Percentiles rank a stretch among this genome's conserved stretches.
Conservation (phyloP, 2,797 vertebrate genomes). For the Apogon hyalosoma region DNA sequence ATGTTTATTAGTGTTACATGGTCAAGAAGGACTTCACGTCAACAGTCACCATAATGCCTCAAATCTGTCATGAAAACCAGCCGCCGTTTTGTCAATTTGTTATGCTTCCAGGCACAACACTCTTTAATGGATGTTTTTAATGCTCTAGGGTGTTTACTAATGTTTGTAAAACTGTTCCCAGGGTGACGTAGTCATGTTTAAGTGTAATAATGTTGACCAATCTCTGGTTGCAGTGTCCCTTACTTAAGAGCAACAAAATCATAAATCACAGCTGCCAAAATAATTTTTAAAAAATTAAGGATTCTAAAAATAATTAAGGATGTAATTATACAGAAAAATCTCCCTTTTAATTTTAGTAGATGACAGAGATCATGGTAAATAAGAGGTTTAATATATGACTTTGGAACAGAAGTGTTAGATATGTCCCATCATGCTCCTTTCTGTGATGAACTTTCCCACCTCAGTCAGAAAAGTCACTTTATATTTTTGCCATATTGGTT, state of each 20-base stretch:
- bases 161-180: conserved; percentile 54
- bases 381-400: conserved; percentile 6
- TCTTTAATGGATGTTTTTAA: conserved; percentile 41
- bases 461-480: conserved; percentile 59
- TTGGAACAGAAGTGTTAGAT: conserved; percentile 19
- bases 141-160: conserved; percentile 38
- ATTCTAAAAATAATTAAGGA: conserved; percentile 20
- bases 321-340: conserved; percentile 27
- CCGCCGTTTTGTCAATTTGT: conserved; percentile 53
- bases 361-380: conserved; percentile 12
- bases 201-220: conserved; percentile 42
- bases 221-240: conserved; percentile 27
- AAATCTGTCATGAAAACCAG: conserved; percentile 70
- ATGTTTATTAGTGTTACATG: conserved; percentile 33
- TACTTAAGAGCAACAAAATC: conserved; percentile 31
- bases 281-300: background rate
- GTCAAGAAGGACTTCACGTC: conserved; percentile 60
- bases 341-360: conserved; percentile 16
- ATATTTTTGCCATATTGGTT: conserved; percentile 56
- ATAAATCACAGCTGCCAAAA: conserved; percentile 58
- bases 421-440: conserved; percentile 18
- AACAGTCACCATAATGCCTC: conserved; percentile 79
- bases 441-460: conserved; percentile 18
- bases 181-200: conserved; percentile 44
- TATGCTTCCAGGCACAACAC: conserved; percentile 31